Conservation (phyloP, 2,113 vertebrate species). For the Dicaeum eximium region DNA sequence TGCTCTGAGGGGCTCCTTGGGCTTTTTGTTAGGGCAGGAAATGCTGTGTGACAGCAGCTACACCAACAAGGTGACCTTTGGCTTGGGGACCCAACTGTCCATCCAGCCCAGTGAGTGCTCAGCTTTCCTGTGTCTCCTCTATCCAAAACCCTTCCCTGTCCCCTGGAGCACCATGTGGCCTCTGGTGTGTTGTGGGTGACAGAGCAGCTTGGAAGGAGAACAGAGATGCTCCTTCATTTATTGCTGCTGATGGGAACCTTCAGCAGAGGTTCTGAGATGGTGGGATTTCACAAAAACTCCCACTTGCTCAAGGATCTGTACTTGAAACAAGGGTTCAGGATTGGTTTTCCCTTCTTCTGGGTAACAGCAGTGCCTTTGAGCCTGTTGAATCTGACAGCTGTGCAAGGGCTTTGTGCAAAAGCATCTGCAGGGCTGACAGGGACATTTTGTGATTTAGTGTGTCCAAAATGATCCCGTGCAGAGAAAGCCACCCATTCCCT, state of each 20-base stretch:
- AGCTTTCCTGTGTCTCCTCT: too few species aligned
- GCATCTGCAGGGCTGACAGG: neutral
- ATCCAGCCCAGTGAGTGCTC: neutral
- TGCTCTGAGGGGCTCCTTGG: neutral
- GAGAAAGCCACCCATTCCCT: neutral
- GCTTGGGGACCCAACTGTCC: neutral
- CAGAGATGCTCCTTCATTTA: neutral
- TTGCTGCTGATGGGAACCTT: neutral
- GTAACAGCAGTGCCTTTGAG: neutral
- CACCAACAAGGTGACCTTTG: neutral
- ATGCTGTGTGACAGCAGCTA: neutral
- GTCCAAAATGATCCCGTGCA: neutral
- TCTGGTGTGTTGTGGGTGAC: fast-evolving
- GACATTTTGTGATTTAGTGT: neutral
- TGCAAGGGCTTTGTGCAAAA: neutral
- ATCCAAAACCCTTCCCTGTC: neutral
- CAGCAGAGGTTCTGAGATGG: neutral
- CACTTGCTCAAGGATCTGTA: neutral
- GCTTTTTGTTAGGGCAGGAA: neutral
- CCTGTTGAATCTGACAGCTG: neutral
- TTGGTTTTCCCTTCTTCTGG: neutral
- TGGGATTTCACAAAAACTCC: too few species aligned
- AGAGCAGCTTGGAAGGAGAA: neutral
- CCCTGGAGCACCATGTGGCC: neutral
- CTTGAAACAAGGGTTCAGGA: neutral